These are phyloP conservation scores for Xenopus borealis DNA, from an alignment of 2,113 vertebrate species.

Conservation along the genomic window DNA sequence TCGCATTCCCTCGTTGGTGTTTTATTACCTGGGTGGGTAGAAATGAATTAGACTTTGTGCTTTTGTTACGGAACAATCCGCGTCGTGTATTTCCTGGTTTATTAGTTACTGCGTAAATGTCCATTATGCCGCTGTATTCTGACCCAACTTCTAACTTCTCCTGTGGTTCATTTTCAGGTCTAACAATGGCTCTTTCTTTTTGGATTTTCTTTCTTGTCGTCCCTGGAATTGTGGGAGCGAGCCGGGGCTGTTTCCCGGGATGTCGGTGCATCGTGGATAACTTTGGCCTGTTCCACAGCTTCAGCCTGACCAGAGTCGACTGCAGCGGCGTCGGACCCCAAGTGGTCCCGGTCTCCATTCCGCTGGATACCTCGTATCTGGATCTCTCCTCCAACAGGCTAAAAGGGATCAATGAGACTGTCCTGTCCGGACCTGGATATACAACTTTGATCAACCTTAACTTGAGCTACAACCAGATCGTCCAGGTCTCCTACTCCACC, in stretches of 20 bases:
- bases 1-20: too few species aligned
- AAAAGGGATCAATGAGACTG: conserved; percentile 75
- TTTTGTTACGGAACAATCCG: too few species aligned
- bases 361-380: conserved; percentile 87
- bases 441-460: conserved; percentile 91
- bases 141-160: too few species aligned
- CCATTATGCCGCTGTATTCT: too few species aligned
- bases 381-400: conserved; percentile 87
- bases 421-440: conserved; percentile 92
- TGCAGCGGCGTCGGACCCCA: conserved; percentile 80
- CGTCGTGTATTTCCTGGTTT: too few species aligned
- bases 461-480: conserved; percentile 85
- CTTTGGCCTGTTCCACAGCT: conserved; percentile 94
- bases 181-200: conserved; percentile 56
- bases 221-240: conserved; percentile 44
- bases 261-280: conserved; percentile 92
- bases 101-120: too few species aligned
- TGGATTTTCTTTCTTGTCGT: conserved; percentile 56
- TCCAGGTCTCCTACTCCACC: conserved; percentile 69
- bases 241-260: conserved; percentile 81
- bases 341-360: conserved; percentile 80
- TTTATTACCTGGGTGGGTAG: too few species aligned
- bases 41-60: too few species aligned
- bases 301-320: conserved; percentile 91
- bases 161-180: conserved; percentile 53